Percentiles rank a stretch among this genome's conserved stretches.
These are phyloP conservation scores for Drosophila seclusa DNA, from an alignment of 2,888 invertebrate species.

Conservation along the genomic window DNA sequence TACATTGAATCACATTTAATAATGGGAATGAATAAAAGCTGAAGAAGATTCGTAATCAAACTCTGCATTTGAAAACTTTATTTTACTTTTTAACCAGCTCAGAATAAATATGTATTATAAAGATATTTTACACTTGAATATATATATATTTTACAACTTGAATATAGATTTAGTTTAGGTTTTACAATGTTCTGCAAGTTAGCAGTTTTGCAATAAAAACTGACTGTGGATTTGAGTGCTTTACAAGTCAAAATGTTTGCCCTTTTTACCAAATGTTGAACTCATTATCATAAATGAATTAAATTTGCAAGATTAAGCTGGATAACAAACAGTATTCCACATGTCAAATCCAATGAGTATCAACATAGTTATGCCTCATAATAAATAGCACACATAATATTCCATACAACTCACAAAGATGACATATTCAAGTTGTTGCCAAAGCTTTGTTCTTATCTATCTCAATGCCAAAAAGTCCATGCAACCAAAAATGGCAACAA, in stretches of 20 bases:
- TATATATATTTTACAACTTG: too few species aligned
- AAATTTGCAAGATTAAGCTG: background rate
- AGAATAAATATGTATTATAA: background rate
- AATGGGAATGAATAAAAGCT: background rate
- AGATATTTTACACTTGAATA: background rate
- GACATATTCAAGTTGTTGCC: background rate
- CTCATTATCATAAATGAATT: background rate
- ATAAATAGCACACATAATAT: background rate
- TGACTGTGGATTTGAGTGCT: background rate
- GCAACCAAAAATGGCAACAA: constrained; percentile 31
- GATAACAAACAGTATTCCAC: background rate
- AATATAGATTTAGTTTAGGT: background rate
- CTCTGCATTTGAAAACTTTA: background rate
- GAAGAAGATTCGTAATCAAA: background rate
- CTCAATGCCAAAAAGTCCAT: background rate
- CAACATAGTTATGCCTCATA: background rate
- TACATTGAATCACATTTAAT: background rate
- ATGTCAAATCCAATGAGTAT: background rate
- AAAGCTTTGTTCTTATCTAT: constrained; percentile 1
- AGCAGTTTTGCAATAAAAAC: background rate
- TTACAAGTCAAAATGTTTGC: background rate
- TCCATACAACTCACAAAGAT: background rate
- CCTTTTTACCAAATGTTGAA: background rate
- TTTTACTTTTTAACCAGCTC: background rate
- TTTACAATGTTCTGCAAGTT: background rate